Evolutionary conservation across 2,113 vertebrate species (phyloP).

Genomic region (Ploceus nigricollis): DNA sequence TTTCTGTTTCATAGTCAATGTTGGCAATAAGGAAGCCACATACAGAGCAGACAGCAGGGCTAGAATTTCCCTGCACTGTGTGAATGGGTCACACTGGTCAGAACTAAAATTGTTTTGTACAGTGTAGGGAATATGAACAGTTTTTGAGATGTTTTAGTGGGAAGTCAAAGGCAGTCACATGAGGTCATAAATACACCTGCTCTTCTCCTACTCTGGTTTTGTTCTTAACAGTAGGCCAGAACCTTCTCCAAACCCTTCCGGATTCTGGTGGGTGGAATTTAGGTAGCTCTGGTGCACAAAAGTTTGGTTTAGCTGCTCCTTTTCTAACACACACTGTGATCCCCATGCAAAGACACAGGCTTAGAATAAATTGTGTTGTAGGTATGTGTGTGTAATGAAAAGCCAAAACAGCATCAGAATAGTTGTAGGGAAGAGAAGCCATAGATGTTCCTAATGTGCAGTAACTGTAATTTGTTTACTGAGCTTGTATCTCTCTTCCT

Average conservation of each 20-base stretch:
- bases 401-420: not conserved
- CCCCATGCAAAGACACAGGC: not conserved
- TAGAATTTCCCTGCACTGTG: not conserved
- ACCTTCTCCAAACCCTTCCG: not conserved
- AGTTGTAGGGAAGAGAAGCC: not conserved
- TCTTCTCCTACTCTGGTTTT: not conserved
- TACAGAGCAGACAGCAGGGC: not conserved
- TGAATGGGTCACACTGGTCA: not conserved
- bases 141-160: not conserved
- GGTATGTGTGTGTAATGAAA: not conserved
- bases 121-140: too few species aligned
- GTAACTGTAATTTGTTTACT: not conserved
- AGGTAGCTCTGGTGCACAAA: accelerated
- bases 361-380: not conserved
- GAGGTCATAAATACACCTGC: not conserved
- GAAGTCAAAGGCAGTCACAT: not conserved
- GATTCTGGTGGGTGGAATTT: not conserved
- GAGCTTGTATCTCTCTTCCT: not conserved
- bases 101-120: not conserved
- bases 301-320: not conserved
- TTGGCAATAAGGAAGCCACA: not conserved
- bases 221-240: not conserved
- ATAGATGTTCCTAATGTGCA: not conserved
- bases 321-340: accelerated
- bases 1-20: not conserved